phyloP scores from a whole-genome alignment of 1,140 invertebrate genomes.

The Drosophila ogumai region DNA sequence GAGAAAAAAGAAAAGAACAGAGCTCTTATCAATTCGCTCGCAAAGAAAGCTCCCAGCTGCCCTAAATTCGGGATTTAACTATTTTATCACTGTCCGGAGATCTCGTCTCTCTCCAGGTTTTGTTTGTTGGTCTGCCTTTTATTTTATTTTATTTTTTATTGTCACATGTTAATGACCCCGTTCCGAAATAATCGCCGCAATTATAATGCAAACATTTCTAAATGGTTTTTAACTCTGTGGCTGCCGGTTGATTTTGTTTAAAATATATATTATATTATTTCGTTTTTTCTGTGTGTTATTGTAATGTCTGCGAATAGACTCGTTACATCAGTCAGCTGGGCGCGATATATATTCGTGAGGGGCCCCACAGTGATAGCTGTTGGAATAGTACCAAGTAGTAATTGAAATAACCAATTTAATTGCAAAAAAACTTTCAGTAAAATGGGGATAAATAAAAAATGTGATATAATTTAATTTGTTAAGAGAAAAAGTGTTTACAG shows the following conservation, averaged over 20 bases:
- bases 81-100: conserved; percentile 70
- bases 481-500: neutral
- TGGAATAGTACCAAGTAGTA: conserved; percentile 18
- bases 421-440: neutral
- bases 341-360: conserved; percentile 2
- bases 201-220: conserved; percentile 75
- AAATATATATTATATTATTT: conserved; percentile 21
- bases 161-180: conserved; percentile 80
- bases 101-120: conserved; percentile 31
- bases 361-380: neutral
- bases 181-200: conserved; percentile 70
- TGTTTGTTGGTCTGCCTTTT: conserved; percentile 26
- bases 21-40: conserved; percentile 54
- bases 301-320: conserved; percentile 25
- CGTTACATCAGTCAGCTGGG: conserved; percentile 38
- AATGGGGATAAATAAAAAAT: neutral
- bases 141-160: conserved; percentile 36
- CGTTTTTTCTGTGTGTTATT: conserved; percentile 21
- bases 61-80: conserved; percentile 55
- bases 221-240: conserved; percentile 53
- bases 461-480: conserved; percentile 12
- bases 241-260: conserved; percentile 10
- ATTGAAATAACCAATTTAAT: conserved; percentile 6
- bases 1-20: conserved; percentile 5
- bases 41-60: conserved; percentile 33